phyloP scores from a whole-genome alignment of 2,113 vertebrate genomes.

The Onychostruthus taczanowskii region DNA sequence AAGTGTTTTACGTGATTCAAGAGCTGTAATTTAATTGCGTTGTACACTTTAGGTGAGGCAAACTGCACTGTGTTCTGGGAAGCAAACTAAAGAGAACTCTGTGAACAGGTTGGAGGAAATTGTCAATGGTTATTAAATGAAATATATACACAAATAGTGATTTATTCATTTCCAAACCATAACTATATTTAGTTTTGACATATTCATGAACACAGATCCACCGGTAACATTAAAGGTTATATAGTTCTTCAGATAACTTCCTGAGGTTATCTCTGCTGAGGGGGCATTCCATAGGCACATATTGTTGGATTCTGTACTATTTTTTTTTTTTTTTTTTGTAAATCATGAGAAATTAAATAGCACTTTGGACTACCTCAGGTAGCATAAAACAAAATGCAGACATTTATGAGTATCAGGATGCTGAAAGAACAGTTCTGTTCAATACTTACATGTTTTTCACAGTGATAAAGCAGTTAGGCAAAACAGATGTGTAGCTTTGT shows the following conservation, averaged over 20 bases:
- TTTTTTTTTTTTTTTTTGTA: not conserved
- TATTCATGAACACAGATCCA: not conserved
- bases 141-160: not conserved
- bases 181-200: fast-evolving
- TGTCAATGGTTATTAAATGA: not conserved
- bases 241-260: not conserved
- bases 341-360: not conserved
- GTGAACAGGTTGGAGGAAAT: not conserved
- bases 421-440: not conserved
- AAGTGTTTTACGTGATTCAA: not conserved
- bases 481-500: not conserved
- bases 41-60: not conserved
- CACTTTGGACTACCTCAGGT: not conserved
- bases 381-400: not conserved
- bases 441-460: not conserved
- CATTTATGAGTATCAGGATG: not conserved
- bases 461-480: not conserved
- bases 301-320: not conserved
- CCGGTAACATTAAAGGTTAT: fast-evolving
- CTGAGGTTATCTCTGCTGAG: not conserved
- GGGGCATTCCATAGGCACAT: fast-evolving
- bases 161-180: not conserved
- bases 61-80: not conserved
- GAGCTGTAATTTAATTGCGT: fast-evolving
- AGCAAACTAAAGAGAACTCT: not conserved